These are phyloP conservation scores for Eulemur albifrons DNA, from an alignment of 2,797 vertebrate genomes.

Conservation along the genomic window DNA sequence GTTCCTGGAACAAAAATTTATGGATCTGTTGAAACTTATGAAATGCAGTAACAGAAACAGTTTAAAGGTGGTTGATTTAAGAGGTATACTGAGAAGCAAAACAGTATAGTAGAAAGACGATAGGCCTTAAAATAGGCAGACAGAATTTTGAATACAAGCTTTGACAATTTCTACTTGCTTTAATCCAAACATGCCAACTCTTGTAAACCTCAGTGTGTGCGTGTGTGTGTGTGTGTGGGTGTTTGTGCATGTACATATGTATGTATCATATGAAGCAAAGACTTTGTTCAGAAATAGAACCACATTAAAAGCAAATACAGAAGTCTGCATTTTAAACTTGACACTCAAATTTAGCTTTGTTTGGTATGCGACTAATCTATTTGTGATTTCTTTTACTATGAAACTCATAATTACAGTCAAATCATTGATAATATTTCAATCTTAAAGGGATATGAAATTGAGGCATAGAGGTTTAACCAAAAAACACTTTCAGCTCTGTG, in stretches of 20 bases:
- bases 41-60: background rate
- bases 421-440: background rate
- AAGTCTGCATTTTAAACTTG: background rate
- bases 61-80: background rate
- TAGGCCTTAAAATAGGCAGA: background rate
- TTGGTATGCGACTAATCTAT: background rate
- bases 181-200: background rate
- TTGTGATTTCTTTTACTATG: background rate
- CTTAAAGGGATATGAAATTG: background rate
- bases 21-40: background rate
- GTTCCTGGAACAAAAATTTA: background rate
- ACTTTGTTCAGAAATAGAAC: background rate
- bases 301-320: background rate
- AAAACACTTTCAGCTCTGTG: background rate
- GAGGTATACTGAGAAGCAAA: background rate
- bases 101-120: background rate
- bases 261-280: background rate
- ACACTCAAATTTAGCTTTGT: background rate
- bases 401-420: background rate
- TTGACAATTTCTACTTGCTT: background rate
- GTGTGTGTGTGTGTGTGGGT: background rate
- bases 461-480: background rate
- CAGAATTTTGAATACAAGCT: background rate
- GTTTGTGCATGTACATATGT: no score
- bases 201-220: background rate